Evolutionary conservation across 1,140 invertebrate species (phyloP).

Genomic region (Helicoverpa zea): DNA sequence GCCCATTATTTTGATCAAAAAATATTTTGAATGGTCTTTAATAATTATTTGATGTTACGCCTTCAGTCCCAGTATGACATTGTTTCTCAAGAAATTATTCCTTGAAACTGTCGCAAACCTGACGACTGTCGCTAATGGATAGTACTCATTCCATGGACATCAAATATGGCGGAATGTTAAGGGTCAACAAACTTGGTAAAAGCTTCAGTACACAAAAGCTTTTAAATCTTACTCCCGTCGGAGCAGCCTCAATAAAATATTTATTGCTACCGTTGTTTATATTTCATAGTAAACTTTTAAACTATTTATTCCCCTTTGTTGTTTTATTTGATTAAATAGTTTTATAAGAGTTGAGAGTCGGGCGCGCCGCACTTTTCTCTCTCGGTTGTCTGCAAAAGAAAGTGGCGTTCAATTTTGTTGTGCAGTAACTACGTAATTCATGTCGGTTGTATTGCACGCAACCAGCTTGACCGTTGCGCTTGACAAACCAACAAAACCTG

Average conservation of each 20-base stretch:
- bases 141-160: neutral
- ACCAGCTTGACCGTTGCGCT: slow-evolving; percentile 9
- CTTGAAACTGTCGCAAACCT: neutral
- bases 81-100: neutral
- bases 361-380: neutral
- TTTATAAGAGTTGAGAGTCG: neutral
- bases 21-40: neutral
- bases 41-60: neutral
- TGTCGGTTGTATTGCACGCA: slow-evolving; percentile 3
- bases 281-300: neutral
- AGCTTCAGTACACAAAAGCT: slow-evolving; percentile 19
- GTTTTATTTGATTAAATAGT: neutral
- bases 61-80: no score
- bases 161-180: slow-evolving; percentile 7
- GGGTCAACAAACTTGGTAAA: slow-evolving; percentile 7
- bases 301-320: neutral
- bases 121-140: neutral
- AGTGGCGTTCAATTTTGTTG: neutral
- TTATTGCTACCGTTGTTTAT: slow-evolving; percentile 1
- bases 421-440: neutral
- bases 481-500: slow-evolving; percentile 21
- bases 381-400: slow-evolving; percentile 1
- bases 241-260: slow-evolving; percentile 1
- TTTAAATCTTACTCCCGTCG: slow-evolving; percentile 17
- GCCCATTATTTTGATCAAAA: neutral